Conservation (phyloP, 1,140 invertebrate genomes). For the Brachionus angularis region DNA sequence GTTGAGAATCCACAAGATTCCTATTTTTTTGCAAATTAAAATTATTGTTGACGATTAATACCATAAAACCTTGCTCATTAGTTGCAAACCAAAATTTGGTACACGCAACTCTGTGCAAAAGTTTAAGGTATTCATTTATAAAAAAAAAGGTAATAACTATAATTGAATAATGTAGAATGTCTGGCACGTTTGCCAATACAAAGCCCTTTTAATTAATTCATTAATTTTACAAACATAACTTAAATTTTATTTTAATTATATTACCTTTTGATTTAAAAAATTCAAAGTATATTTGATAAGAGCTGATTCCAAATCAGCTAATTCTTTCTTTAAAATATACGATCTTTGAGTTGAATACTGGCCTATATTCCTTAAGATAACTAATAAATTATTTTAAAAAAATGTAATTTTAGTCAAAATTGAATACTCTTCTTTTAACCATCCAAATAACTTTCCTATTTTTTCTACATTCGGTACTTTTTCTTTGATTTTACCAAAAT, state of each 20-base stretch:
- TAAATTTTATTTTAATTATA: not conserved
- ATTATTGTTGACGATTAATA: not conserved
- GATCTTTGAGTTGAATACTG: conserved; percentile 36
- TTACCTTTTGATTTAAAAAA: conserved; percentile 19
- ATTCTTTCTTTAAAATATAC: conserved; percentile 42
- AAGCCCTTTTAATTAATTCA: conserved; percentile 29
- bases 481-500: not conserved
- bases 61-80: too few relatives aligned
- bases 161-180: conserved; percentile 29
- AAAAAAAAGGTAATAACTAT: conserved; percentile 30
- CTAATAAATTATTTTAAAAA: not conserved
- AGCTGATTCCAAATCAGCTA: conserved; percentile 21
- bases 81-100: too few relatives aligned
- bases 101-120: too few relatives aligned
- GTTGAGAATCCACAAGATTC: conserved; percentile 41
- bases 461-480: conserved; percentile 23
- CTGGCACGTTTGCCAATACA: conserved; percentile 14
- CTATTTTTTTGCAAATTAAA: not conserved
- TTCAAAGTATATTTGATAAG: conserved; percentile 11
- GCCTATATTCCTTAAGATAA: not conserved
- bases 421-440: conserved; percentile 35
- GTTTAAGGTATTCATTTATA: too few relatives aligned
- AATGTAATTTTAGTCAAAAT: not conserved
- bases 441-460: conserved; percentile 20
- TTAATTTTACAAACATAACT: not conserved